These are phyloP conservation scores for Pinna nobilis DNA, from an alignment of 1,140 invertebrate species.

Conservation along the genomic window DNA sequence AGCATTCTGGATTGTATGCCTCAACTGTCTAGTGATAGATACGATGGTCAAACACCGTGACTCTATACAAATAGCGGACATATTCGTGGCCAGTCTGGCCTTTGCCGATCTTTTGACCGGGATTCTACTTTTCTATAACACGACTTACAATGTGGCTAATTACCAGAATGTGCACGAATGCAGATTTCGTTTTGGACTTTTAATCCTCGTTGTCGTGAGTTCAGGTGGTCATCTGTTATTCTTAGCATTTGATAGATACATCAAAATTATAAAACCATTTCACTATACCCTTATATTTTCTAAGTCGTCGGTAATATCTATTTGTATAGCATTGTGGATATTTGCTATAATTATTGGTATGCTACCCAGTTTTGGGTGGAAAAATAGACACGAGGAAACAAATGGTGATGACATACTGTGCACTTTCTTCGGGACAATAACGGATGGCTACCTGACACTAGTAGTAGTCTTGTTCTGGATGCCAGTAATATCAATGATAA, in stretches of 20 bases:
- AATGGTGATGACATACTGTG: slow-evolving; percentile 30
- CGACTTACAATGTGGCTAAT: slow-evolving; percentile 41
- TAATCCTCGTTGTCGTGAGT: slow-evolving; percentile 35
- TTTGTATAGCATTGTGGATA: slow-evolving; percentile 39
- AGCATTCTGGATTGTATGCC: slow-evolving; percentile 36
- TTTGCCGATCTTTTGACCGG: slow-evolving; percentile 43
- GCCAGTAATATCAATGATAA: slow-evolving; percentile 42
- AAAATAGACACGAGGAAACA: slow-evolving; percentile 24
- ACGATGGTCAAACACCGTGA: slow-evolving; percentile 27
- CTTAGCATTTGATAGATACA: slow-evolving; percentile 49
- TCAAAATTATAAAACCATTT: slow-evolving; percentile 48
- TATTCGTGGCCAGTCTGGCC: slow-evolving; percentile 40
- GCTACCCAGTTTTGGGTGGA: slow-evolving; percentile 46
- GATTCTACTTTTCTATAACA: slow-evolving; percentile 46
- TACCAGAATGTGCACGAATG: slow-evolving; percentile 51
- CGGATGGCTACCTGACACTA: slow-evolving; percentile 33
- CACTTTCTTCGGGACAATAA: slow-evolving; percentile 47
- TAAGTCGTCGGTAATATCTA: slow-evolving; percentile 16
- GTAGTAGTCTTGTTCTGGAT: slow-evolving; percentile 43
- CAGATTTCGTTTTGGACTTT: slow-evolving; percentile 45
- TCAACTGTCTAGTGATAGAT: slow-evolving; percentile 42
- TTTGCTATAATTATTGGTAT: slow-evolving; percentile 39
- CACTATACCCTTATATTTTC: slow-evolving; percentile 38
- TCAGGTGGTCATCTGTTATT: slow-evolving; percentile 45
- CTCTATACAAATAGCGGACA: slow-evolving; percentile 36